Evolutionary conservation across 2,888 invertebrate species (phyloP).

Genomic region (Hirtodrosophila alboralis): DNA sequence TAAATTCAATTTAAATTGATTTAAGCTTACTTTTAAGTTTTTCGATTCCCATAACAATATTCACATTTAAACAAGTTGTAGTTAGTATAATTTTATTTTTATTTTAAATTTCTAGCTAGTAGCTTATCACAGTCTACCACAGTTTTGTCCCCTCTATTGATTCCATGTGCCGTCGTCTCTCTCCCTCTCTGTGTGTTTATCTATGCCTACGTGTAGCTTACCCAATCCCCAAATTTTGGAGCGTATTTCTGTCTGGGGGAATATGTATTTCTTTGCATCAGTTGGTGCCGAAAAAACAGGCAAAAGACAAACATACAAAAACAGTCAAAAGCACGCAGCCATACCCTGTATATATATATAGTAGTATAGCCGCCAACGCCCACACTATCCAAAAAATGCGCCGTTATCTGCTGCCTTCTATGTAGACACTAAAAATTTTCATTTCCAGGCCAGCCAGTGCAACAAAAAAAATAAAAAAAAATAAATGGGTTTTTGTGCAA

Average conservation of each 20-base stretch:
- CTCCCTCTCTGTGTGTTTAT: conserved; percentile 68
- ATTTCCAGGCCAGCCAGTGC: conserved; percentile 61
- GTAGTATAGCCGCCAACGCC: too few relatives aligned
- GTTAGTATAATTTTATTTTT: too few relatives aligned
- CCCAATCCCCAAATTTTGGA: conserved; percentile 7
- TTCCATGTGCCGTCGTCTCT: conserved; percentile 19
- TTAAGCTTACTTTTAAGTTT: too few relatives aligned
- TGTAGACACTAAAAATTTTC: conserved; percentile 78
- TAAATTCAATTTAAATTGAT: too few relatives aligned
- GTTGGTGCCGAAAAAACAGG: conserved; percentile 47
- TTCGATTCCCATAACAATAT: too few relatives aligned
- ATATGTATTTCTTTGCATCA: conserved; percentile 41
- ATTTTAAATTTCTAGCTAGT: conserved; percentile 2
- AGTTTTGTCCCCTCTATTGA: conserved; percentile 30
- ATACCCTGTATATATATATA: too few relatives aligned
- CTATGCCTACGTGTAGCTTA: conserved; percentile 61
- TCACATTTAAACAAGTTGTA: too few relatives aligned
- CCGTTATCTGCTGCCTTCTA: conserved; percentile 70
- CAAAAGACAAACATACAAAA: conserved; percentile 55
- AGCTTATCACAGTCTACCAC: conserved; percentile 36
- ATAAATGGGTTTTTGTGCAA: too few relatives aligned
- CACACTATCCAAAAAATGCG: too few relatives aligned
- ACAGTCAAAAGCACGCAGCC: conserved; percentile 69
- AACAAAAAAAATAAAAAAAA: conserved; percentile 14
- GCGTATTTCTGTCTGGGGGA: conserved; percentile 33